Conservation (phyloP, 2,888 invertebrate genomes). For the Xylota sylvarum region DNA sequence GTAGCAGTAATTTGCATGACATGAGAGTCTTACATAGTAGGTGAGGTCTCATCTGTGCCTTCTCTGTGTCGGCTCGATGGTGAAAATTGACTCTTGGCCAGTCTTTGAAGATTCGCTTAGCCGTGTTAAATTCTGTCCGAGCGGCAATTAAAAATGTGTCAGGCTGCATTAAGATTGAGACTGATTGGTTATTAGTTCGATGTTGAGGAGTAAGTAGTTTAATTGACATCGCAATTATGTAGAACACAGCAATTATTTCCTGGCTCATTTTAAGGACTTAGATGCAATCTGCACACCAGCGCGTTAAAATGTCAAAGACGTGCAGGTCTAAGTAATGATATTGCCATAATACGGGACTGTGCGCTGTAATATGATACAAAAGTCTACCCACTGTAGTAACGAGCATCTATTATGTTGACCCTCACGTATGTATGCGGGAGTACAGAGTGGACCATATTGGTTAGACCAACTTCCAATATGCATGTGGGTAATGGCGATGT, state of each 20-base stretch:
- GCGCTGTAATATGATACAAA: conserved; percentile 47
- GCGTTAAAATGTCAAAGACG: conserved; percentile 68
- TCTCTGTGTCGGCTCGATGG: conserved; percentile 22
- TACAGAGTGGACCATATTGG: conserved; percentile 68
- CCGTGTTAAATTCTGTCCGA: conserved; percentile 50
- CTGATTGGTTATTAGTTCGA: conserved; percentile 31
- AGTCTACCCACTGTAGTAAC: conserved; percentile 55
- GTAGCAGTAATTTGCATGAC: conserved; percentile 70
- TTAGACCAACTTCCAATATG: conserved; percentile 48
- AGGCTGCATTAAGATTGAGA: conserved; percentile 54
- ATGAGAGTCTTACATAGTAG: conserved; percentile 40
- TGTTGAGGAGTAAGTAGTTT: background rate
- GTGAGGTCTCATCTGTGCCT: conserved; percentile 2
- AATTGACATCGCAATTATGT: conserved; percentile 5
- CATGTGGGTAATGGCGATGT: conserved; percentile 65
- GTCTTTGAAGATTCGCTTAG: conserved; percentile 42
- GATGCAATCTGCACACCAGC: conserved; percentile 51
- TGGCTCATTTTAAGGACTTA: conserved; percentile 28
- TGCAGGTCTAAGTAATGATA: conserved; percentile 62
- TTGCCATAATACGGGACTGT: conserved; percentile 62
- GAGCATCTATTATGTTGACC: conserved; percentile 52
- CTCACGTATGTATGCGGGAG: conserved; percentile 50
- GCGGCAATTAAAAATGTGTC: conserved; percentile 64
- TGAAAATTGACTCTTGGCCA: conserved; percentile 17
- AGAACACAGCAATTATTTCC: conserved; percentile 20